Evolutionary conservation across 2,113 vertebrate species (phyloP).

Genomic region (Amblyopsis rosae): DNA sequence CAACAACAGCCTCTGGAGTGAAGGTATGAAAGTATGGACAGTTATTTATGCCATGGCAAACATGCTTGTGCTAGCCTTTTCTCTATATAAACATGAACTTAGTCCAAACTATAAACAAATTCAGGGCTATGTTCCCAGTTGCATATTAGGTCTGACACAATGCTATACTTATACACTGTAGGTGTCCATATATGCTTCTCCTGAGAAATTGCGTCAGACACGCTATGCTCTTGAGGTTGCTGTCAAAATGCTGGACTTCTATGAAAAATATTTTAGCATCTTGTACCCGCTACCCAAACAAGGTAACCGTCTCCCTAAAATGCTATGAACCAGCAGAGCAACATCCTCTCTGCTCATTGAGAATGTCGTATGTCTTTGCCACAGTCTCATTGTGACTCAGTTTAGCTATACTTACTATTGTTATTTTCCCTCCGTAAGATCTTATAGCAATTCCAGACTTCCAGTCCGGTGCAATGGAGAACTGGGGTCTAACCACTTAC

Average conservation of each 20-base stretch:
- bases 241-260: constrained; percentile 79
- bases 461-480: constrained; percentile 77
- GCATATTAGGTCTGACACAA: not conserved
- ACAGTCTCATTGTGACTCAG: not conserved
- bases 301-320: constrained; percentile 49
- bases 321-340: not conserved
- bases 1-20: constrained; percentile 73
- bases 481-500: constrained; percentile 79
- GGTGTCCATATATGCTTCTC: constrained; percentile 77
- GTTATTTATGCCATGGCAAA: too few relatives aligned
- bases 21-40: constrained; percentile 52
- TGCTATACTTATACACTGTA: constrained; percentile 25
- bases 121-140: not conserved
- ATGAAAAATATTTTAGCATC: constrained; percentile 80
- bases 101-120: not conserved
- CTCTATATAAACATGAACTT: not conserved
- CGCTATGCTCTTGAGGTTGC: constrained; percentile 78
- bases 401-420: not conserved
- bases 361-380: not conserved
- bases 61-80: too few relatives aligned
- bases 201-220: constrained; percentile 76
- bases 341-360: not conserved
- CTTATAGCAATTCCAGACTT: constrained; percentile 79
- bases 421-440: constrained; percentile 54
- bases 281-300: constrained; percentile 79